phyloP scores from a whole-genome alignment of 2,113 vertebrate species.

The Microcebus ravelobensis region DNA sequence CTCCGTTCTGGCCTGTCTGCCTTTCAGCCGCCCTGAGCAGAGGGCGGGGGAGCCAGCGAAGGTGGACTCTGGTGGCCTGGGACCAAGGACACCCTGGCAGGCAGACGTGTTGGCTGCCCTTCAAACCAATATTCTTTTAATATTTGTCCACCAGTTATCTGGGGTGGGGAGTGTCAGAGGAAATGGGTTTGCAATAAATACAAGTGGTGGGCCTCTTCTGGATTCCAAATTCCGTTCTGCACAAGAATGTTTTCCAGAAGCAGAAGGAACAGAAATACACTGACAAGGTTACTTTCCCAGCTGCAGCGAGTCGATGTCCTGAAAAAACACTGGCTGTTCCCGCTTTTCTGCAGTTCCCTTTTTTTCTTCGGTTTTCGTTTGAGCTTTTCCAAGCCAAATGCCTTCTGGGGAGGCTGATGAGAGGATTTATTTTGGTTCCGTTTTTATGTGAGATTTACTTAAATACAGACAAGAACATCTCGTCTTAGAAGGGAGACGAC shows the following conservation, averaged over 20 bases:
- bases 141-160: not conserved
- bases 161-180: not conserved
- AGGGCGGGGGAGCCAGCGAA: not conserved
- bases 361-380: not conserved
- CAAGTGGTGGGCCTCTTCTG: not conserved
- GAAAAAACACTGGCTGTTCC: not conserved
- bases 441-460: slow-evolving; percentile 54
- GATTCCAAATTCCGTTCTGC: not conserved
- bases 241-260: not conserved
- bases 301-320: not conserved
- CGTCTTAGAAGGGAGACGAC: not conserved
- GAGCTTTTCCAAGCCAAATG: slow-evolving; percentile 48
- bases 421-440: slow-evolving; percentile 41
- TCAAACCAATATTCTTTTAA: not conserved
- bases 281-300: not conserved
- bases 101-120: not conserved
- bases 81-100: not conserved
- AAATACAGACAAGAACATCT: not conserved
- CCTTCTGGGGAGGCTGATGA: not conserved
- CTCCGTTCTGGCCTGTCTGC: not conserved
- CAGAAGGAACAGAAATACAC: not conserved
- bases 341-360: not conserved
- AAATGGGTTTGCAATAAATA: not conserved
- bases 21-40: not conserved
- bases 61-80: not conserved